Evolutionary conservation across 2,797 vertebrate species (phyloP).

Genomic region (Melopsittacus undulatus): DNA sequence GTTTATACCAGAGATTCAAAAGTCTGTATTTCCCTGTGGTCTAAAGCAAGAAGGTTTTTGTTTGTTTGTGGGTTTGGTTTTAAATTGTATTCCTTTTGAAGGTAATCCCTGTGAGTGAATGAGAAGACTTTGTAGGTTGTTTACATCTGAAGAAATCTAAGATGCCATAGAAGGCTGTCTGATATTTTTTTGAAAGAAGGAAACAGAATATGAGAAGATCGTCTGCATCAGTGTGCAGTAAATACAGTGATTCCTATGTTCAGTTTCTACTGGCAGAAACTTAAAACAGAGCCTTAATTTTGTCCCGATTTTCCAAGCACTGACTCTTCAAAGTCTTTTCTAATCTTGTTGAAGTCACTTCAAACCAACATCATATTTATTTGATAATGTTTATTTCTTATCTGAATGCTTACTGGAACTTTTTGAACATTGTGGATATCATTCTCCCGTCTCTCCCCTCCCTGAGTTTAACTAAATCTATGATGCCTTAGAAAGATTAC

Average conservation of each 20-base stretch:
- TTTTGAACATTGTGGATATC: background rate
- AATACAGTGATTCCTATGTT: background rate
- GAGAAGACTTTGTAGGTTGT: background rate
- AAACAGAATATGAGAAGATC: background rate
- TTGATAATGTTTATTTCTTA: background rate
- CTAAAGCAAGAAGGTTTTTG: background rate
- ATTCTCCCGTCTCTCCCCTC: background rate
- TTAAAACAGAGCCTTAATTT: background rate
- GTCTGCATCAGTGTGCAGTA: background rate
- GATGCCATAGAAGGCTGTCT: background rate
- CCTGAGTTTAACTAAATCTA: background rate
- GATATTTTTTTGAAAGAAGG: background rate
- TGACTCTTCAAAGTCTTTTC: background rate
- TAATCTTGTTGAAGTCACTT: background rate
- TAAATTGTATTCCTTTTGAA: background rate
- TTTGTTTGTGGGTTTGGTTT: background rate
- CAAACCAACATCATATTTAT: background rate
- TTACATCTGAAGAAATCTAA: background rate
- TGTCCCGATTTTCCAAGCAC: background rate
- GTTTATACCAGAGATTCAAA: background rate
- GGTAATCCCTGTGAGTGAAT: background rate
- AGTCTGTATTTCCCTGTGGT: background rate
- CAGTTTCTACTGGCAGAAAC: background rate
- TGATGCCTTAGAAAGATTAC: background rate
- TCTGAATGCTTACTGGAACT: background rate